Base-by-base conservation (phyloP, 1,140 invertebrate genomes). In the Solenopsis invicta region DNA sequence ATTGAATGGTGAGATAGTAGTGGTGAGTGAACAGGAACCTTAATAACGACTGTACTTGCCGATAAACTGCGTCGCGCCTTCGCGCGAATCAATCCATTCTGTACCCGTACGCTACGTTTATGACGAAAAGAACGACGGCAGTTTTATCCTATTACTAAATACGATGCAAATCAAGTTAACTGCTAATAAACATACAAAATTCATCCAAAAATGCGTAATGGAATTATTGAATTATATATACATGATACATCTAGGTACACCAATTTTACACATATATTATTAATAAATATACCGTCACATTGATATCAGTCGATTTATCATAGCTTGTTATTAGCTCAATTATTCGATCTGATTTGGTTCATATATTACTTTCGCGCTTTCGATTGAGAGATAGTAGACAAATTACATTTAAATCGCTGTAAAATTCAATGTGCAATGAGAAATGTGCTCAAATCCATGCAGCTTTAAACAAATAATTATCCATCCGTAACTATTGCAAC, bases 301-400 rank as follows among this genome's bases (percentile, higher is more conserved):
- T 16, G 4, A 64, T 64, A 8, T 64, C 29, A 8, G 24, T 62
- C 61, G 5, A 34, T 62, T 62, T 34, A 62, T 62, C 24, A 62
- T 34, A 62, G 61, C 24, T 64, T 34, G 61, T 8, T 56, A 18
- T 64, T 64, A 64, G 16, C 16, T 16, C 6, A 64, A 64, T 64
- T 3, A 64, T 13, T 64, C 61, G 18, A 56, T 56, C 18, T 34
- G 29, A 6, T 64, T 64, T 2, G 12, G 8, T 64, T 18, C 61
- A 59, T 59, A 21, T 24, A 59, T 59, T 59, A 59, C 56, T 59
- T 59, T 59, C 21, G 56, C 56, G 29, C 61, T 64, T 64, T 64
- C 29, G 61, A 34, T 64, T 64, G 16, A 6, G 8, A 37, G 29
- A 64, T 64, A 34, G 29, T 24, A 64, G 61, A 6, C 29, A 37